phyloP scores from a whole-genome alignment of 2,797 vertebrate species.

The Discoglossus pictus region DNA sequence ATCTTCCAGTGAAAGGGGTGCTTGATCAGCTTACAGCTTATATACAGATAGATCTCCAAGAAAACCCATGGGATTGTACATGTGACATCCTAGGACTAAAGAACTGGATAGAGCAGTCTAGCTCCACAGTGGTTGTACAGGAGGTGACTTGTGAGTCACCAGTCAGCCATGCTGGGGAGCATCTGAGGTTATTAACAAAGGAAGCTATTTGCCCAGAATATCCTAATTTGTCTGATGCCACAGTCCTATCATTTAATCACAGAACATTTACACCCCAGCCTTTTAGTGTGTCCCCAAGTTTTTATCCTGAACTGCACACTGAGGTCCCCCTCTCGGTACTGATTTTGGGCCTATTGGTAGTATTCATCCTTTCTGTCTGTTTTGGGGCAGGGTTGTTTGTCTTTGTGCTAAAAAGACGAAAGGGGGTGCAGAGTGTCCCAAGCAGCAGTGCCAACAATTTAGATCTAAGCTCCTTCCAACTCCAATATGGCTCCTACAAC shows the following conservation, averaged over 20 bases:
- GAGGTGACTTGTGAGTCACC: slow-evolving; percentile 96
- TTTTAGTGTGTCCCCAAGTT: slow-evolving; percentile 74
- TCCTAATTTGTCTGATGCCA: slow-evolving; percentile 76
- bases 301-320: slow-evolving; percentile 80
- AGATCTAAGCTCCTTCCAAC: slow-evolving; percentile 91
- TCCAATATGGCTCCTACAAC: slow-evolving; percentile 92
- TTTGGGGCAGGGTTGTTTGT: slow-evolving; percentile 96
- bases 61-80: slow-evolving; percentile 97
- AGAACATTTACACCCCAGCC: slow-evolving; percentile 72
- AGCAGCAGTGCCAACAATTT: slow-evolving; percentile 84
- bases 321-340: slow-evolving; percentile 95
- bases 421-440: slow-evolving; percentile 82
- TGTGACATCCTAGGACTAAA: slow-evolving; percentile 93
- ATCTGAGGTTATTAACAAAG: slow-evolving; percentile 88
- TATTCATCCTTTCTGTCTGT: slow-evolving; percentile 95
- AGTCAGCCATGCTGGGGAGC: slow-evolving; percentile 85
- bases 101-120: slow-evolving; percentile 94
- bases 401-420: slow-evolving; percentile 92
- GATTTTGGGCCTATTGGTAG: slow-evolving; percentile 92
- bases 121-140: slow-evolving; percentile 88
- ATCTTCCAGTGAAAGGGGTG: slow-evolving; percentile 88
- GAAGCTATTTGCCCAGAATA: slow-evolving; percentile 92
- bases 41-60: slow-evolving; percentile 97
- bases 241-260: slow-evolving; percentile 74
- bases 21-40: slow-evolving; percentile 93